Conservation (phyloP, 2,797 vertebrate genomes). For the Spheniscus humboldti region DNA sequence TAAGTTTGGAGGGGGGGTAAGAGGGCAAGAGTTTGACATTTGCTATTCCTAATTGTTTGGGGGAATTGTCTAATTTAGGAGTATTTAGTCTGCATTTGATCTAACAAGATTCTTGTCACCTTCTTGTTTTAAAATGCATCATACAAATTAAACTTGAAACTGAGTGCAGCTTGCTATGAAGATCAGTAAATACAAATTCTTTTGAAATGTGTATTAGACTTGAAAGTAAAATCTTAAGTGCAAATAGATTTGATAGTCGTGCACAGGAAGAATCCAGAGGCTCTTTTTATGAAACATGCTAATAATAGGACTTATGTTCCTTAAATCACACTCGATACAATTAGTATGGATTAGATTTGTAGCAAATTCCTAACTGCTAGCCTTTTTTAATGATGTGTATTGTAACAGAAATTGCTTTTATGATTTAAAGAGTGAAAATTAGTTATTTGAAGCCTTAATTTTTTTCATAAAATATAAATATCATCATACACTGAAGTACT, state of each 20-base stretch:
- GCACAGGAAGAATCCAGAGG: neutral
- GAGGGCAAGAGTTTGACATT: neutral
- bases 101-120: neutral
- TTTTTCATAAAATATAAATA: neutral
- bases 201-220: neutral
- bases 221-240: neutral
- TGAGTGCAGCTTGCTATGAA: neutral
- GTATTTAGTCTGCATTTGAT: neutral
- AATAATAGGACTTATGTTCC: neutral
- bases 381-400: neutral
- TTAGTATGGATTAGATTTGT: neutral
- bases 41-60: neutral
- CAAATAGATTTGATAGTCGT: neutral
- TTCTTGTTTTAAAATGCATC: neutral
- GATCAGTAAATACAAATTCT: neutral
- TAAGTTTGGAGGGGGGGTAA: neutral
- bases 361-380: neutral
- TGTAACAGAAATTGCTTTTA: neutral
- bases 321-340: neutral
- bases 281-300: neutral
- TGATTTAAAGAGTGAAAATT: neutral
- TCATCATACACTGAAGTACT: neutral
- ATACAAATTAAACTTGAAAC: neutral
- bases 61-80: neutral
- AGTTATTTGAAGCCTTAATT: neutral